Evolutionary conservation across 2,797 vertebrate species (phyloP).

Genomic region (Ispidina picta): DNA sequence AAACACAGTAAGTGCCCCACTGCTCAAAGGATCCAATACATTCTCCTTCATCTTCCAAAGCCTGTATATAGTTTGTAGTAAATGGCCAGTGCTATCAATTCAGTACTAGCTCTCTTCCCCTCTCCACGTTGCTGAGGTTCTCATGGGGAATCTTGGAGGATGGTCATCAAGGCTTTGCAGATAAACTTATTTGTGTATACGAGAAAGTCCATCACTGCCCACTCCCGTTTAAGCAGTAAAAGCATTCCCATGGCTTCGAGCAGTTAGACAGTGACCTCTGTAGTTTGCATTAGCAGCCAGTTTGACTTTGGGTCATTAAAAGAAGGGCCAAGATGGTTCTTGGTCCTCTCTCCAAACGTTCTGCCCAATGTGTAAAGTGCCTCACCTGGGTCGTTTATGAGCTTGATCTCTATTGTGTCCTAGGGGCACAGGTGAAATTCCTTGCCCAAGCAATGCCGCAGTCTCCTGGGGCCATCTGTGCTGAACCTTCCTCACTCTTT

Average conservation of each 20-base stretch:
- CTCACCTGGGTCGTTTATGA: not conserved
- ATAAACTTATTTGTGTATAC: not conserved
- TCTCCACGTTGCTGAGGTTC: not conserved
- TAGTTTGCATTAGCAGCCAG: constrained; percentile 8
- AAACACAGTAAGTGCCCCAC: not conserved
- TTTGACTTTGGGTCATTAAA: constrained; percentile 29
- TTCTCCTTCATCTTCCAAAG: not conserved
- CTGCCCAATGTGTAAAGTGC: not conserved
- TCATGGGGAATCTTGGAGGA: not conserved
- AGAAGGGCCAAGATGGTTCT: constrained; percentile 1
- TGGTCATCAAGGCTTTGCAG: not conserved
- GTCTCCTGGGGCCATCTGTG: constrained; percentile 60
- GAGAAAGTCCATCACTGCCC: not conserved
- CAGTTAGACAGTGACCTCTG: not conserved
- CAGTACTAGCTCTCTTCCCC: not conserved
- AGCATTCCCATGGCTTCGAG: not conserved
- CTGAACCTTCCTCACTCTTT: constrained; percentile 47
- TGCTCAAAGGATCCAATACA: not conserved
- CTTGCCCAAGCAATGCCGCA: not conserved
- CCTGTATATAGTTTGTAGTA: not conserved
- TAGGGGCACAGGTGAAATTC: not conserved
- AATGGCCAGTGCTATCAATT: not conserved
- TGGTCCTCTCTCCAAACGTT: not conserved
- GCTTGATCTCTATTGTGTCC: not conserved
- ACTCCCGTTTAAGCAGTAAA: not conserved